phyloP scores from a whole-genome alignment of 2,888 invertebrate genomes.

The Crossocerus cetratus region DNA sequence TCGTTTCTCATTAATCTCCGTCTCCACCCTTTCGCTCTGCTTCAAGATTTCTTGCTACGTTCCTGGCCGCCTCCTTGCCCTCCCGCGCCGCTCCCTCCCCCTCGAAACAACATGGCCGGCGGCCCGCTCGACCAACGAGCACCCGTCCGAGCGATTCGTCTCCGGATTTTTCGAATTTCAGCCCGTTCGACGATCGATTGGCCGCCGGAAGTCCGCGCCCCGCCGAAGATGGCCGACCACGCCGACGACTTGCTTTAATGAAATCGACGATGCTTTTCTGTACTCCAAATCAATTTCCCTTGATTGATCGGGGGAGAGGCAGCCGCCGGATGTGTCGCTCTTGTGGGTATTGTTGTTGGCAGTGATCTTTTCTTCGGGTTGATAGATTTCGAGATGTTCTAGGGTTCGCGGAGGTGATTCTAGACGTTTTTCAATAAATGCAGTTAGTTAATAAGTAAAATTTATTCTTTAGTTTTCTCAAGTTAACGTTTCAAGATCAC shows the following conservation, averaged over 20 bases:
- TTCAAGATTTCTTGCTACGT: slow-evolving; percentile 66
- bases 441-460: too few species aligned
- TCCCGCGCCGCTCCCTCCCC: slow-evolving; percentile 34
- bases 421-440: too few species aligned
- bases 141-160: slow-evolving; percentile 49
- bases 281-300: slow-evolving; percentile 17
- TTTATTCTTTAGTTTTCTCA: too few species aligned
- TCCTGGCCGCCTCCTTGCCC: slow-evolving; percentile 54
- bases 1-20: slow-evolving; percentile 71
- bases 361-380: too few species aligned
- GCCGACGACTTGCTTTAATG: slow-evolving; percentile 28
- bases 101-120: slow-evolving; percentile 58
- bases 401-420: too few species aligned
- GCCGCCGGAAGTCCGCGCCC: slow-evolving; percentile 36
- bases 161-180: slow-evolving; percentile 56
- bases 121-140: slow-evolving; percentile 40
- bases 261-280: slow-evolving; percentile 29
- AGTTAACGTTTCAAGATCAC: too few species aligned
- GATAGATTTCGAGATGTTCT: too few species aligned
- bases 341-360: too few species aligned
- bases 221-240: slow-evolving; percentile 44
- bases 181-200: slow-evolving; percentile 40
- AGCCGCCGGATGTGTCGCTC: neutral
- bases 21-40: slow-evolving; percentile 67
- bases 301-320: slow-evolving; percentile 1